Conservation (phyloP, 2,888 invertebrate species). For the Helicoverpa assulta region DNA sequence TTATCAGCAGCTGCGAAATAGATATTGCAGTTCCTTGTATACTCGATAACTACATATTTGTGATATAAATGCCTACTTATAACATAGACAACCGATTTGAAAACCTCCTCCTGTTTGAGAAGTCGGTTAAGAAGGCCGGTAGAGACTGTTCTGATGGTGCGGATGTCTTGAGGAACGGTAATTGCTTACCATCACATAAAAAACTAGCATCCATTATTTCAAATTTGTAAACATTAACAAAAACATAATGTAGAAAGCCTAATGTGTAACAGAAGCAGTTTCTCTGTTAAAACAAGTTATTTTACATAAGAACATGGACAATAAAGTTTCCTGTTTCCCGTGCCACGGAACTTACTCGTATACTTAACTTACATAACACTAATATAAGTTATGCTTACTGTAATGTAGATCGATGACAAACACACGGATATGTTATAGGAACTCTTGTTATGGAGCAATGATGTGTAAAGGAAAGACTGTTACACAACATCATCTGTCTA, state of each 20-base stretch:
- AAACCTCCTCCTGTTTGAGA: too few species aligned
- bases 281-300: conserved; percentile 30
- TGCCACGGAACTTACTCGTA: conserved; percentile 60
- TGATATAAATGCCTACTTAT: too few species aligned
- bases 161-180: too few species aligned
- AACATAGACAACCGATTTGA: too few species aligned
- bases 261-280: conserved; percentile 8
- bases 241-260: conserved; percentile 5
- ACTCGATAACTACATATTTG: too few species aligned
- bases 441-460: background rate
- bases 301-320: conserved; percentile 46
- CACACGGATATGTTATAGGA: conserved; percentile 11
- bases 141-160: too few species aligned
- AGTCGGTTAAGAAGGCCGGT: too few species aligned
- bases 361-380: conserved; percentile 11
- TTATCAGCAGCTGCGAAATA: too few species aligned
- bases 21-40: too few species aligned
- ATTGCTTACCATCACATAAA: too few species aligned
- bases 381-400: conserved; percentile 30
- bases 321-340: conserved; percentile 54
- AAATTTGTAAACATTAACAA: too few species aligned
- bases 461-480: background rate
- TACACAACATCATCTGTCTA: background rate
- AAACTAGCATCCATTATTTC: too few species aligned
- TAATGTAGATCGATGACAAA: conserved; percentile 47